A percentile compares a stretch with the other conserved stretches of the same genome.
Evolutionary conservation across 64 coral and sea anemone genomes (phyloP).

Genomic region (Porites lutea): DNA sequence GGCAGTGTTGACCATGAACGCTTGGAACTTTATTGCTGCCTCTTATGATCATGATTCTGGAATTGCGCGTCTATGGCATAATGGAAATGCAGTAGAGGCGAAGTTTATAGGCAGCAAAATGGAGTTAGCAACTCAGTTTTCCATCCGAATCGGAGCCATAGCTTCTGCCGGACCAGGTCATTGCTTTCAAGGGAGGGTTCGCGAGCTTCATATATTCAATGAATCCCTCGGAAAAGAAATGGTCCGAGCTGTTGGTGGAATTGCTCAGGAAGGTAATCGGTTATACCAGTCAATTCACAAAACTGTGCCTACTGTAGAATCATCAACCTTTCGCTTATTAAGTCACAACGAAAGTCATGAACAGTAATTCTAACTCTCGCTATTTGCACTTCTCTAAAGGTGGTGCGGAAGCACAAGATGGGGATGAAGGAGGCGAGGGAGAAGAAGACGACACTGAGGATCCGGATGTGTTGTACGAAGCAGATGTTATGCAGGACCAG

Average conservation of each 20-base stretch:
- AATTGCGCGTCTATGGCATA: constrained; percentile 75
- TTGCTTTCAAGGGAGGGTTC: constrained; percentile 65
- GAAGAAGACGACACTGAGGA: constrained; percentile 40
- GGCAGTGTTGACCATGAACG: constrained; percentile 49
- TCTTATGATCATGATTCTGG: constrained; percentile 70
- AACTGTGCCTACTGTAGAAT: background rate
- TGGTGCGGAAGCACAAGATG: background rate
- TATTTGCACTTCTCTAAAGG: background rate
- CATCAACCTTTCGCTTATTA: background rate
- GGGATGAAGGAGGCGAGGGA: constrained; percentile 11
- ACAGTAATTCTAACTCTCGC: background rate
- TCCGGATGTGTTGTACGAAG: constrained; percentile 74
- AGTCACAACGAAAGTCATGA: too few species aligned
- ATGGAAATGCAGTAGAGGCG: constrained; percentile 71
- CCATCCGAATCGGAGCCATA: constrained; percentile 68
- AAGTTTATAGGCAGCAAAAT: constrained; percentile 31
- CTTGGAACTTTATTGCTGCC: constrained; percentile 85
- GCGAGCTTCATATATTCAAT: constrained; percentile 48
- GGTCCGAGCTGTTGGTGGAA: constrained; percentile 39
- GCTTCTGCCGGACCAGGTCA: background rate
- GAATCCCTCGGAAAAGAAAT: constrained; percentile 34
- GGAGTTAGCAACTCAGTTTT: constrained; percentile 79
- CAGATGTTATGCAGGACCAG: constrained; percentile 65
- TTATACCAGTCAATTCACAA: background rate
- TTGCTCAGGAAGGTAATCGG: constrained; percentile 29